These are phyloP conservation scores for Eupithecia insigniata DNA, from an alignment of 2,888 invertebrate genomes.

Conservation along the genomic window DNA sequence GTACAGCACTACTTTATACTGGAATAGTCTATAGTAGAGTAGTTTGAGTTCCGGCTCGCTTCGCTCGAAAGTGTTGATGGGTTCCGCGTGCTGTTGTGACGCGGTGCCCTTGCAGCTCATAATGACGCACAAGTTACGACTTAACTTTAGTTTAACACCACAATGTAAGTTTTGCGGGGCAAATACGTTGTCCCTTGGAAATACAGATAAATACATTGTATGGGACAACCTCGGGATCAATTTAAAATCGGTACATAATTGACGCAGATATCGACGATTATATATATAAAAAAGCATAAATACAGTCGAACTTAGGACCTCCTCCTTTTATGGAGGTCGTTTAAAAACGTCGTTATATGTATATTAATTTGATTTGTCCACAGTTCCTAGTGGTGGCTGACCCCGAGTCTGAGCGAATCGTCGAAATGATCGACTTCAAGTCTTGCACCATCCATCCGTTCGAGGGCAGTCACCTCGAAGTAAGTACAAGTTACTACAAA, in stretches of 20 bases:
- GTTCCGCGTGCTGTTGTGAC: constrained; percentile 61
- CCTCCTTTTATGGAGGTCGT: too few species aligned
- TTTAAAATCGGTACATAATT: too few species aligned
- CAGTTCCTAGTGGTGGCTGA: constrained; percentile 72
- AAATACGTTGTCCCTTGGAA: too few species aligned
- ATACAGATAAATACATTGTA: too few species aligned
- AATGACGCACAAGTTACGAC: neutral
- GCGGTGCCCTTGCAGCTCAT: constrained; percentile 58
- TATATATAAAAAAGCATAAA: too few species aligned
- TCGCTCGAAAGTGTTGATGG: constrained; percentile 62
- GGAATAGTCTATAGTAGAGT: too few species aligned
- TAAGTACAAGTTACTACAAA: too few species aligned
- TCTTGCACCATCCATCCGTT: constrained; percentile 61
- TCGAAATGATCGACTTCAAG: constrained; percentile 72
- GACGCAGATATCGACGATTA: too few species aligned
- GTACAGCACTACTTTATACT: neutral
- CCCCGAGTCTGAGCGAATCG: constrained; percentile 63
- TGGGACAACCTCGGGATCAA: too few species aligned
- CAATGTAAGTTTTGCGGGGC: too few species aligned
- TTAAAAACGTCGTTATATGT: too few species aligned
- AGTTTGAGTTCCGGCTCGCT: constrained; percentile 59
- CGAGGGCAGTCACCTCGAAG: constrained; percentile 63
- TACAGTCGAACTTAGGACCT: too few species aligned
- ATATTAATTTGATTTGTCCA: constrained; percentile 9
- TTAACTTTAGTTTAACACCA: neutral